Evolutionary conservation across 2,113 vertebrate species (phyloP).

Genomic region (Corythaeola cristata): DNA sequence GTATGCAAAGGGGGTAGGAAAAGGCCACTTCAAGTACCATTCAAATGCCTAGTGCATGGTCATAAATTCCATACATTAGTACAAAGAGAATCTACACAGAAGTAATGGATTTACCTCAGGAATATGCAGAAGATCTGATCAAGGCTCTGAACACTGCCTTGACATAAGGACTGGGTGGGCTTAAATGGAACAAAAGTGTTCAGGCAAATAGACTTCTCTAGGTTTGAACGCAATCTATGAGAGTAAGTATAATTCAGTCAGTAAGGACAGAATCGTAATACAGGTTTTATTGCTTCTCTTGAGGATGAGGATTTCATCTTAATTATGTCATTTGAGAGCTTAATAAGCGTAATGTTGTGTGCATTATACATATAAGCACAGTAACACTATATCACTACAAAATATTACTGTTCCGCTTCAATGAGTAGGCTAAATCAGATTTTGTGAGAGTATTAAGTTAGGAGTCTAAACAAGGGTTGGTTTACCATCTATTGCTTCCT

Average conservation of each 20-base stretch:
- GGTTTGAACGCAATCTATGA: not conserved
- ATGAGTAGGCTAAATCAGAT: not conserved
- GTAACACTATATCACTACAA: not conserved
- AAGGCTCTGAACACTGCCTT: not conserved
- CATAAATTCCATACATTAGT: not conserved
- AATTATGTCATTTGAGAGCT: not conserved
- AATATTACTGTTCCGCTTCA: not conserved
- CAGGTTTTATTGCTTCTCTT: not conserved
- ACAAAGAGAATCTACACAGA: not conserved
- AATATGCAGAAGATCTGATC: not conserved
- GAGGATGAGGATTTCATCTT: not conserved
- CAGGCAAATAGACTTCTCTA: not conserved
- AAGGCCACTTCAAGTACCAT: not conserved
- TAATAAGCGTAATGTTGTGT: not conserved
- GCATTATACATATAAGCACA: not conserved
- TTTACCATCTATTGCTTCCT: not conserved
- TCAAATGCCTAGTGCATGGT: not conserved
- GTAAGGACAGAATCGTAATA: not conserved
- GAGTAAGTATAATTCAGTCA: not conserved
- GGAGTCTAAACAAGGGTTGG: not conserved
- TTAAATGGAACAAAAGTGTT: not conserved
- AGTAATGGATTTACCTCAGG: not conserved
- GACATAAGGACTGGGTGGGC: not conserved
- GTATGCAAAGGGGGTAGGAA: not conserved
- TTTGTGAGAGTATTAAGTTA: not conserved